These are phyloP conservation scores for Drosophila cyrtoloma DNA, from an alignment of 2,888 invertebrate genomes.

Conservation along the genomic window DNA sequence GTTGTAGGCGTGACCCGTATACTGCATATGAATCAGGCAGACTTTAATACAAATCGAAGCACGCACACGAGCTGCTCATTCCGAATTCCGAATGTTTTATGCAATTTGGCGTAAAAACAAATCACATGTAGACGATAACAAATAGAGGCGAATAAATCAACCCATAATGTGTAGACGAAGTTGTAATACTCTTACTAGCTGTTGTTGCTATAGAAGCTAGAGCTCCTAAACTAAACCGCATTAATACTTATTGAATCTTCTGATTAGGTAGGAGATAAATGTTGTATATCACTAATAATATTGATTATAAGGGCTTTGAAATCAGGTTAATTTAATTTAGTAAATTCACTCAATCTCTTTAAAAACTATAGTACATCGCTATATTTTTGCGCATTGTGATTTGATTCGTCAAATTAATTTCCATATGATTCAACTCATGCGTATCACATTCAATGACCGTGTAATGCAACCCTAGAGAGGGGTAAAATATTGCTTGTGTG, in stretches of 20 bases:
- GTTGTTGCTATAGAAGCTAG: no score
- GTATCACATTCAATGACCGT: not conserved
- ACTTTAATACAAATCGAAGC: slow-evolving; percentile 64
- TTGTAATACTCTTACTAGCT: slow-evolving; percentile 10
- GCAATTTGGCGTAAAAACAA: slow-evolving; percentile 74
- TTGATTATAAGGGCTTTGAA: not conserved
- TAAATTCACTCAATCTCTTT: not conserved
- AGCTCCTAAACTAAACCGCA: not conserved
- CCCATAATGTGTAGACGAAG: not conserved
- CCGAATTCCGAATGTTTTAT: slow-evolving; percentile 62
- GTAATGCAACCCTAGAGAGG: slow-evolving; percentile 11
- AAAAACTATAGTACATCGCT: not conserved
- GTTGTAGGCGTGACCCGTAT: slow-evolving; percentile 15
- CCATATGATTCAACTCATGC: not conserved
- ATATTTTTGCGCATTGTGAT: not conserved
- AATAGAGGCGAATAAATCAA: slow-evolving; percentile 11
- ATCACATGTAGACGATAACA: slow-evolving; percentile 59
- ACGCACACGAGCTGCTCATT: slow-evolving; percentile 53
- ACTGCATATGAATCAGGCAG: slow-evolving; percentile 52
- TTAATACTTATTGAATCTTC: not conserved
- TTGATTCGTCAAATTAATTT: not conserved
- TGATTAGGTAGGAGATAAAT: not conserved
- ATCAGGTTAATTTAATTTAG: not conserved
- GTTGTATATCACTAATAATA: not conserved
- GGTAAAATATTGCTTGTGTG: not conserved